Evolutionary conservation across 2,797 vertebrate genomes (phyloP).

Genomic region (Pitangus sulphuratus): DNA sequence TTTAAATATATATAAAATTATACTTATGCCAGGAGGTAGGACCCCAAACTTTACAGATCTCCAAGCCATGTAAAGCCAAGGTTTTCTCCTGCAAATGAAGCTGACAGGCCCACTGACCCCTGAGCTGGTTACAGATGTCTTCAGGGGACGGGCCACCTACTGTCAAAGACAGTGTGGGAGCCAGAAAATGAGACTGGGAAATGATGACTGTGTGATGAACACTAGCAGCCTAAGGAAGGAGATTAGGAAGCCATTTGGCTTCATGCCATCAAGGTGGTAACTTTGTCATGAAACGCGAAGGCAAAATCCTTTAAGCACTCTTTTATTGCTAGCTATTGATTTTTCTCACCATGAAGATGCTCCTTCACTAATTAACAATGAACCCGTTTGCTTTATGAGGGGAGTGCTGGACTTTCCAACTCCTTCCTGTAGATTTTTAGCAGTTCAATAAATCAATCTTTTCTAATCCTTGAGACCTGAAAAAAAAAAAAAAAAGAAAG

Average conservation of each 20-base stretch:
- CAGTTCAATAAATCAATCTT: conserved; percentile 35
- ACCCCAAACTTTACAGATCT: neutral
- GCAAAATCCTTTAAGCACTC: conserved; percentile 56
- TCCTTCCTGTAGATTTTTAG: conserved; percentile 29
- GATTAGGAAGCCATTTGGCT: conserved; percentile 11
- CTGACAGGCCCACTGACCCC: neutral
- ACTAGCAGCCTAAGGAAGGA: neutral
- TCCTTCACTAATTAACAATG: conserved; percentile 44
- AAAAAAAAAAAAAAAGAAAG: neutral
- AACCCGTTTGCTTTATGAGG: conserved; percentile 14
- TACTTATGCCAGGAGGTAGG: neutral
- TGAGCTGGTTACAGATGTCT: neutral
- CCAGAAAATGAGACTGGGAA: neutral
- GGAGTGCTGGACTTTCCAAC: conserved; percentile 1
- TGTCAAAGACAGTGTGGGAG: neutral
- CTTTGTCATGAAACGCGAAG: conserved; percentile 4
- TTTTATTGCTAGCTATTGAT: conserved; percentile 58
- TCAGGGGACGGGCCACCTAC: neutral
- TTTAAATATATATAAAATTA: neutral
- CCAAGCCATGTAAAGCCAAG: neutral
- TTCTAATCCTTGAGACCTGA: conserved; percentile 5
- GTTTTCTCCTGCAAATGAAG: neutral
- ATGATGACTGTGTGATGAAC: neutral
- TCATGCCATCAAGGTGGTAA: neutral
- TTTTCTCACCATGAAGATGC: conserved; percentile 37